These are phyloP conservation scores for Pygmarrhopalites habei DNA, from an alignment of 1,140 invertebrate species.

Conservation along the genomic window DNA sequence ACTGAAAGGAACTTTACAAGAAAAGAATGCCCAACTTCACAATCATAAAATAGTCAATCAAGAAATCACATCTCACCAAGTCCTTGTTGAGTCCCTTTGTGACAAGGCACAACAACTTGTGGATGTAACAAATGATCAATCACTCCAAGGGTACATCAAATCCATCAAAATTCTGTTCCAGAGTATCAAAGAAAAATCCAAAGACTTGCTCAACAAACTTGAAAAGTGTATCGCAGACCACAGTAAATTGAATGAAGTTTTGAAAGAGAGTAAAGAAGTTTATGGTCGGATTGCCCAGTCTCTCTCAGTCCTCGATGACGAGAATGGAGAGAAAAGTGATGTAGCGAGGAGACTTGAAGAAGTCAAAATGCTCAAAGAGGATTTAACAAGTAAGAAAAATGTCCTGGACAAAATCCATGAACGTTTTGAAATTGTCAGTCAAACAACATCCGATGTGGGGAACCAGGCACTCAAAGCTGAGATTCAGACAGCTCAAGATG, in stretches of 20 bases:
- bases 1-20: conserved; percentile 80
- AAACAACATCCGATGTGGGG: conserved; percentile 62
- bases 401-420: conserved; percentile 62
- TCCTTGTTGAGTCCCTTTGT: conserved; percentile 79
- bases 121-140: conserved; percentile 78
- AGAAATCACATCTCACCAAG: conserved; percentile 86
- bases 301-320: conserved; percentile 65
- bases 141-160: conserved; percentile 73
- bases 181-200: conserved; percentile 34
- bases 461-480: conserved; percentile 26
- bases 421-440: conserved; percentile 60
- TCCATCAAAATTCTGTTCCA: conserved; percentile 84
- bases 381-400: conserved; percentile 61
- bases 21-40: conserved; percentile 83
- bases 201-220: conserved; percentile 70
- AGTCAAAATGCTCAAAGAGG: conserved; percentile 59
- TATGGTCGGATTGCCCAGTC: conserved; percentile 66
- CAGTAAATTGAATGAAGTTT: conserved; percentile 62
- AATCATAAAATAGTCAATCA: conserved; percentile 69
- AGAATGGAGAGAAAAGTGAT: conserved; percentile 71
- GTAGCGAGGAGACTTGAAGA: conserved; percentile 64
- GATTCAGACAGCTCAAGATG: conserved; percentile 3
- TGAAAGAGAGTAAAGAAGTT: conserved; percentile 71
- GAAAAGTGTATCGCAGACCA: conserved; percentile 81
- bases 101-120: conserved; percentile 84